Conservation (phyloP, 1,140 invertebrate species). For the Brachionus manjavacas region DNA sequence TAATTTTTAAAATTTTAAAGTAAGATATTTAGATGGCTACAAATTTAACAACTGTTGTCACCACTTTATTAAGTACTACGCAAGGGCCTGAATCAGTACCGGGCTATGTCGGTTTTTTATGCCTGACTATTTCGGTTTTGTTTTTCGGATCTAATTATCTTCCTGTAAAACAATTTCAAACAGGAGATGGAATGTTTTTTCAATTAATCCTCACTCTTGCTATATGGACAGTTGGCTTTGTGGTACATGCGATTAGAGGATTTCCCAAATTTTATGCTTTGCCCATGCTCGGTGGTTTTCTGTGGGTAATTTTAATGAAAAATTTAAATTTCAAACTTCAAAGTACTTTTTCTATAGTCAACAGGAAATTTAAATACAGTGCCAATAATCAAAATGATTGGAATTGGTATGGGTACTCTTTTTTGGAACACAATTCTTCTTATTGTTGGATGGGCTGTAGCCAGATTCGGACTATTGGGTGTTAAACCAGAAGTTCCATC, state of each 20-base stretch:
- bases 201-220: slow-evolving; percentile 54
- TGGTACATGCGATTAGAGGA: slow-evolving; percentile 49
- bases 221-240: slow-evolving; percentile 50
- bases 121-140: slow-evolving; percentile 49
- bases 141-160: slow-evolving; percentile 57
- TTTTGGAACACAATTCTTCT: slow-evolving; percentile 48
- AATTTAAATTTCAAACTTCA: neutral
- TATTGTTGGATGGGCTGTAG: slow-evolving; percentile 55
- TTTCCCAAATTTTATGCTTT: slow-evolving; percentile 51
- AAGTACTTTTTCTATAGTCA: neutral
- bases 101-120: slow-evolving; percentile 50
- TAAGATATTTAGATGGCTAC: slow-evolving; percentile 10
- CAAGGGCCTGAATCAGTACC: neutral
- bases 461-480: slow-evolving; percentile 56
- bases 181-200: slow-evolving; percentile 58
- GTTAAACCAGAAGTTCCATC: slow-evolving; percentile 48
- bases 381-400: slow-evolving; percentile 44
- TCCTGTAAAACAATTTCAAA: slow-evolving; percentile 57
- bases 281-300: slow-evolving; percentile 53
- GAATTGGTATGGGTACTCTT: slow-evolving; percentile 48
- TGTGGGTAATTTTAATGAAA: slow-evolving; percentile 47
- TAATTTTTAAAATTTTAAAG: neutral
- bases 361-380: slow-evolving; percentile 40
- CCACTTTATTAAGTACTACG: neutral
- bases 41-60: slow-evolving; percentile 18